Base-by-base conservation (phyloP, 2,113 vertebrate genomes). In the Halcyon senegalensis region DNA sequence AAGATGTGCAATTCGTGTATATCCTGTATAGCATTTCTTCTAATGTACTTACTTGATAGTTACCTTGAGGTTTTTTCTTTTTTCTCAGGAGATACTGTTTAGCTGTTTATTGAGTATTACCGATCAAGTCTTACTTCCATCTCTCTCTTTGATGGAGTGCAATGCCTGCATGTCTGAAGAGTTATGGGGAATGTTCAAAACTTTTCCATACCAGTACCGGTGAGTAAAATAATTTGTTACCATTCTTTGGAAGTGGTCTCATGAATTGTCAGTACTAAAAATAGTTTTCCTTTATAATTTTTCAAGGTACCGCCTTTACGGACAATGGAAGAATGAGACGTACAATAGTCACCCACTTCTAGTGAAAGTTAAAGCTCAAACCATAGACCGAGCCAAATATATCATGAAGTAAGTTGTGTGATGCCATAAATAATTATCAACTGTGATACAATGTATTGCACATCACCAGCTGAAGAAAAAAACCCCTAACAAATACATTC, bases 311-410 rank as follows among this genome's bases (percentile, higher is more conserved):
- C 99, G 99, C 89, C 98, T 99, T 41, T 99, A 99, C 86, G 99
- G 99, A 21, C 99, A 99, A 6, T 99, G 99, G 99, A 99, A 99
- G 97, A 99, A 99, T 17, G 99, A 99, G 97, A 99, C 99, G 0
- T 99, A 99, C 87, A 98, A 98, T 28, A 98, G 98, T 91, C 99
- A 99, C 92, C 99, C 99, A 4, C 98, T 99, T 84, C 97, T 99
- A 89, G 99, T 99, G 89, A 99, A 99, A 98, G 99, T 99, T 96
- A 99, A 99, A 98, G 99, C 99, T 97, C 99, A 99, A 92, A 99
- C 99, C 68, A 98, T 99, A 95, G 99, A 99, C 96, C 93, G 99
- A 97, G 99, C 99, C 96, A 99, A 98, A 97, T 99, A 99, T 60
- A 99, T 99, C 13, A 99, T 99, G 99, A 99, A 99, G 99, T 99